Conservation (phyloP, 2,113 vertebrate genomes). For the Apistogramma diplotaenia region DNA sequence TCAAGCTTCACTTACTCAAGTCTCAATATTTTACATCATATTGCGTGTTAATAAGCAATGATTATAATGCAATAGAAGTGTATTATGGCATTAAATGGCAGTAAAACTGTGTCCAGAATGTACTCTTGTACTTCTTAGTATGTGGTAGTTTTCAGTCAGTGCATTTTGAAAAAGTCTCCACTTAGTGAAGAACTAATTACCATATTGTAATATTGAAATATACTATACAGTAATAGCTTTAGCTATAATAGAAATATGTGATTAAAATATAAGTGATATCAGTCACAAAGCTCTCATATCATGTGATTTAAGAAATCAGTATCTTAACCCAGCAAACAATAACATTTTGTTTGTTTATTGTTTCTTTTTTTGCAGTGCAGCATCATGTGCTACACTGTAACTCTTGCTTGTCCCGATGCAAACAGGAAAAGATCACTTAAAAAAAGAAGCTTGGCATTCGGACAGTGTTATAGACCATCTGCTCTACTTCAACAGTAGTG, state of each 20-base stretch:
- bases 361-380: not conserved
- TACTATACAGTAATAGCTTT: not conserved
- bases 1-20: not conserved
- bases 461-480: slow-evolving; percentile 5
- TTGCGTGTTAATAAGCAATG: not conserved
- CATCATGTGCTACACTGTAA: not conserved
- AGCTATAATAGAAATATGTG: not conserved
- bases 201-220: not conserved
- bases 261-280: no score
- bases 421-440: not conserved
- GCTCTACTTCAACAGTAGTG: slow-evolving; percentile 7
- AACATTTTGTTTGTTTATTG: no score
- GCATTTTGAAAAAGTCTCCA: not conserved
- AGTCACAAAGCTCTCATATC: no score
- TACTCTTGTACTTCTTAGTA: not conserved
- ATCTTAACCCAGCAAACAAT: not conserved
- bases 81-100: not conserved
- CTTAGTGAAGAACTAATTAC: not conserved
- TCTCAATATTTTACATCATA: not conserved
- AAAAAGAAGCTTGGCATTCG: not conserved
- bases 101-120: not conserved
- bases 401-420: not conserved
- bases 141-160: not conserved
- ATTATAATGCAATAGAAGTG: not conserved
- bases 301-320: not conserved